Evolutionary conservation across 2,113 vertebrate genomes (phyloP), one percentile per base, ranked within the genome.

Genomic region (Motacilla tschutschensis): DNA sequence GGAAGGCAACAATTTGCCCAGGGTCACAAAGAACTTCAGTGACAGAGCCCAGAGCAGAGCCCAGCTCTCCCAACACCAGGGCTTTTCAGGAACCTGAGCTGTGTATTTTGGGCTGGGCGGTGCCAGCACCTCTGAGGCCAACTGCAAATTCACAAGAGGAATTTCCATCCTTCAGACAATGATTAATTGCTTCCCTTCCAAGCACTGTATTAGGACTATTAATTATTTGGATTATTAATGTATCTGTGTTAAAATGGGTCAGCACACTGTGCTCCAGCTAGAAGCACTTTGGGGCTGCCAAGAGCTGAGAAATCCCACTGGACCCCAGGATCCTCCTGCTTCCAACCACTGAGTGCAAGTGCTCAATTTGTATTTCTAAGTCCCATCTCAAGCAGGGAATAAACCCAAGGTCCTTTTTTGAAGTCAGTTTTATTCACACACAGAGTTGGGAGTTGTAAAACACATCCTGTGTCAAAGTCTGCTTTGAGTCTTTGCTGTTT

Each of bases 111-210:
- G 31, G 14, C 40, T 31, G 35, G 70, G 38, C 7, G 2, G 20
- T 5, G 11, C 41, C 60, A 66, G 35, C 70, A 2, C 51, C 40
- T 63, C 14, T 0, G 0, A 50, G 48, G 54, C 59, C 15, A 8
- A 55, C 0, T 12, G 17, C 35, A 54, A 20, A 41, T 50, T 85
- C 46, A 12, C 79, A 46, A 12, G 50, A 69, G 64, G 54, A 92
- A 79, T 3, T 89, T 67, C 47, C 46, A 38, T 11, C 70, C 72
- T 54, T 69, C 55, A 58, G 67, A 29, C 72, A 50, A 35, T 2
- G 55, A 85, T 62, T 46, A 62, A 82, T 54, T 65, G 59, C 51
- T 43, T 83, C 64, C 35, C 64, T 89, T 70, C 76, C 66, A 73
- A 71, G 51, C 60, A 58, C 40, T 51, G 10, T 63, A 51, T 65